Conservation (phyloP, 2,113 vertebrate genomes). For the Heloderma charlesbogerti region DNA sequence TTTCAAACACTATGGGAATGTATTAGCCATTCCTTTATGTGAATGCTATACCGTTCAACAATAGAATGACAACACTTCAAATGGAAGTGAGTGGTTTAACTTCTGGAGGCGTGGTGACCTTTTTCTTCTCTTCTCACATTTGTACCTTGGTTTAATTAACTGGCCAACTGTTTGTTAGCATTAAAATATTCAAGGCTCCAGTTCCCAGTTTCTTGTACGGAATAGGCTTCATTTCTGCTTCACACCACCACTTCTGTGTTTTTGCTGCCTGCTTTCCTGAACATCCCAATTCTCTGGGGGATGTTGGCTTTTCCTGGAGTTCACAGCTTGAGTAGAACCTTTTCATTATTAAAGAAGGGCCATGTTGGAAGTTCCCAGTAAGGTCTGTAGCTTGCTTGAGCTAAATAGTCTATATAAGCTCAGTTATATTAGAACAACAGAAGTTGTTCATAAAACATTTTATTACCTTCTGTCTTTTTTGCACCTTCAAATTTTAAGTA, state of each 20-base stretch:
- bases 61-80: constrained; percentile 64
- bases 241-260: constrained; percentile 40
- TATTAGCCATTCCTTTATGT: constrained; percentile 67
- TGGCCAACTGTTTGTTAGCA: constrained; percentile 52
- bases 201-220: constrained; percentile 36
- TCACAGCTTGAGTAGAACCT: constrained; percentile 36
- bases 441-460: constrained; percentile 78
- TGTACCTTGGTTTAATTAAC: constrained; percentile 65
- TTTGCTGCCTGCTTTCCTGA: constrained; percentile 51
- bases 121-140: constrained; percentile 60
- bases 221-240: constrained; percentile 23
- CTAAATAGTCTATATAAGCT: constrained; percentile 67
- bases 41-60: constrained; percentile 59
- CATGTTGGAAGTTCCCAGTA: constrained; percentile 59
- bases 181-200: constrained; percentile 65
- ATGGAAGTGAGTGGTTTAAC: constrained; percentile 61
- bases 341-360: constrained; percentile 53
- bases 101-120: constrained; percentile 59
- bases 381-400: constrained; percentile 65
- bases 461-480: constrained; percentile 71
- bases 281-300: constrained; percentile 42
- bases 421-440: constrained; percentile 64
- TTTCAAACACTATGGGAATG: constrained; percentile 70
- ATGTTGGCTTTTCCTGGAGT: constrained; percentile 45
- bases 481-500: constrained; percentile 73